Evolutionary conservation across 92 coral and sea anemone genomes (phyloP), one percentile per base, ranked within the genome.

Genomic region (Heliopora coerulea): DNA sequence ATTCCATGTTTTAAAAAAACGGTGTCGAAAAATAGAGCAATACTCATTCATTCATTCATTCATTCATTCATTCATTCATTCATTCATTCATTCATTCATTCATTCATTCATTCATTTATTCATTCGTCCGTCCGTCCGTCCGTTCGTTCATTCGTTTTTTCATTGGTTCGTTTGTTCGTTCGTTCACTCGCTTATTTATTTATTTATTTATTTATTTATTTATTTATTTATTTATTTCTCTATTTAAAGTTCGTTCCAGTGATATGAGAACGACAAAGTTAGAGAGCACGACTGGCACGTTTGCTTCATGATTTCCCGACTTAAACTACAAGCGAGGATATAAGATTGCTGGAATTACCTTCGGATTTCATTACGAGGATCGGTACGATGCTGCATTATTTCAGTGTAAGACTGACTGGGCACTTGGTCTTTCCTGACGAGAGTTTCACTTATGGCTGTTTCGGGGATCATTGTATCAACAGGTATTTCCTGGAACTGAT

Each of bases 391-490:
- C 20, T 33, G 49, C 30, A 17, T 56, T 23, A 56, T 28, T 30
- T 70, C 77, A 50, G 49, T 21, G 4, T 5, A 33, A n/a, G 31
- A 17, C 15, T 52, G 31, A n/a, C 35, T 50, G 14, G 31, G 3
- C 23, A 33, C 27, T 17, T 70, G 49, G 19, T 70, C 31, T 32
- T 14, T 42, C 24, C 77, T 70, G 27, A 50, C 52, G 11, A 52
- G 8, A 49, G 63, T 70, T 15, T 70, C 77, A 10, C 20, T 33
- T 18, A 63, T 70, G 0, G 77, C 63, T 0, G 77, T 70, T 8
- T 52, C 35, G 27, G 77, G 77, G 54, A 11, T 52, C n/a, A 70
- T 54, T 19, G 62, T 70, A 44, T 52, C 48, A 28, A 70, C 24
- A 6, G 77, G 77, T 21, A 70, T 70, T 18, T 54, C 58, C 77